Base-by-base conservation (phyloP, 2,113 vertebrate species). In the Amphiprion percula region DNA sequence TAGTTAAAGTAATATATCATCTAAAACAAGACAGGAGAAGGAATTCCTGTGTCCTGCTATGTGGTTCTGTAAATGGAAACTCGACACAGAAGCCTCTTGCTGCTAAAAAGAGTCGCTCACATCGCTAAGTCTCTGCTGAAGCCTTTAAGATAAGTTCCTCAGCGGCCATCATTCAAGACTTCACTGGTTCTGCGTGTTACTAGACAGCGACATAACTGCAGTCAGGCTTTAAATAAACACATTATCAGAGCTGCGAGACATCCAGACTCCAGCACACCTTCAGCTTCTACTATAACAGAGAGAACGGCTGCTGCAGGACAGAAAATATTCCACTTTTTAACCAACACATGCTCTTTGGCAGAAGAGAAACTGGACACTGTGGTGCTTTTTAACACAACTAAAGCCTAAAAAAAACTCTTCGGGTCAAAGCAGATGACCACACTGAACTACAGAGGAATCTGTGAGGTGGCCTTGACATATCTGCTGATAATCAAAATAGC, bases 141-240 rank as follows among this genome's bases (percentile, higher is more conserved):
- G 77, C 16, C 5, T 63, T 53, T 67, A 10, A 84, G 73, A 76
- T 67, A 62, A 3, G 10, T 73, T 65, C 78, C 59, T 59, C 16
- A 30, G 30, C 2, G 19, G 3, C 14, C 44, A 44, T 83, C 79
- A 65, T 82, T 75, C 71, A 61, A 44, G 61, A 56, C 30, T 30
- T 55, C 56, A 37, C 47, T 26, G 63, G 49, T 69, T 55, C 11
- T 49, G 26, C 49, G 16, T 26, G 37, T 8, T 23, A 49, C 19
- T 2, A 12, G 28, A 80, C 7, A 37, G 49, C 21, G 69, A 56
- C 54, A 53, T 64, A 39, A 0, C 67, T 16, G 16, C 69, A 33
- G 67, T 7, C 61, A 60, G n/a, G 71, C 1, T 82, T 78, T 80
- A 88, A 93, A 93, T 92, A 92, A 90, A 79, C 70, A 44, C 28